Evolutionary conservation across 2,113 vertebrate species (phyloP).

Genomic region (Thunnus thynnus): DNA sequence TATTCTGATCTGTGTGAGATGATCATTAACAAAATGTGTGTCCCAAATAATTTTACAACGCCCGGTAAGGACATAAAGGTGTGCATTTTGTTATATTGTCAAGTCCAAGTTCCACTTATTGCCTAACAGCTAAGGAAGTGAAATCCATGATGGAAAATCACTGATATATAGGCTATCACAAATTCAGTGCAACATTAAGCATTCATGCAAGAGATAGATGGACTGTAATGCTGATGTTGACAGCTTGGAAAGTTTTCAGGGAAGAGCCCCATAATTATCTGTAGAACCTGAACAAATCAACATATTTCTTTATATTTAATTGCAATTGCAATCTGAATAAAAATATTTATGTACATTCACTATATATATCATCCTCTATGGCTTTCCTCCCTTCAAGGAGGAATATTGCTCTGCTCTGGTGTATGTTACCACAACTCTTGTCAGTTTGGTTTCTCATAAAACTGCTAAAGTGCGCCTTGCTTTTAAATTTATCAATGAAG

Average conservation of each 20-base stretch:
- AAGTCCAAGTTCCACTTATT: conserved; percentile 12
- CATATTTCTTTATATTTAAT: conserved; percentile 11
- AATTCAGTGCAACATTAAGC: neutral
- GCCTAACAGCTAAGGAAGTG: neutral
- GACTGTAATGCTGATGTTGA: too few species aligned
- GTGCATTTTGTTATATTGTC: conserved; percentile 5
- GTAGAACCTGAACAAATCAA: conserved; percentile 2
- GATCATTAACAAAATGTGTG: conserved; percentile 64
- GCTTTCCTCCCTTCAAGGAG: conserved; percentile 11
- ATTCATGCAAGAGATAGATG: neutral
- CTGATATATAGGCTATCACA: neutral
- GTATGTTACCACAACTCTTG: conserved; percentile 1
- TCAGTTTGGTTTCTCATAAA: neutral
- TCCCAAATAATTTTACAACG: conserved; percentile 47
- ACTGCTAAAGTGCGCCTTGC: neutral
- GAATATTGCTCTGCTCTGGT: conserved; percentile 14
- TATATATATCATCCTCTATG: neutral
- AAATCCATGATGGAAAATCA: conserved; percentile 25
- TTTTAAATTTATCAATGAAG: neutral
- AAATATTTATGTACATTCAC: conserved; percentile 18
- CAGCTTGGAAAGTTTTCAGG: too few species aligned
- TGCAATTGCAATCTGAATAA: neutral
- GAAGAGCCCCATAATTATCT: too few species aligned
- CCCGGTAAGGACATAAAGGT: conserved; percentile 7
- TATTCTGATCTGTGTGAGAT: conserved; percentile 38